Conservation (phyloP, 2,888 invertebrate species). For the Agrotis exclamationis region DNA sequence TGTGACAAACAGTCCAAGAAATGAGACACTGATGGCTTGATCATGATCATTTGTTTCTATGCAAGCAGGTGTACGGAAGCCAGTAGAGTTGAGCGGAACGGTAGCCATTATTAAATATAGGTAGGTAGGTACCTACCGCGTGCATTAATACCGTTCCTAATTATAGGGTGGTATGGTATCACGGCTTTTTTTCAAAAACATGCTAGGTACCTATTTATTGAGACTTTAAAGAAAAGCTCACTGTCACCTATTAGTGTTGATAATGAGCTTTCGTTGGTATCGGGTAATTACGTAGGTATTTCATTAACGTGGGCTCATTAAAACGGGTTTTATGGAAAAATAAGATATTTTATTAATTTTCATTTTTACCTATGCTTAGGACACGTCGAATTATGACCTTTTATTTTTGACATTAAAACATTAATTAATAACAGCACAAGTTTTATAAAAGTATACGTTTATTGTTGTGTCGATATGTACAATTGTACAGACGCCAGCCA, state of each 20-base stretch:
- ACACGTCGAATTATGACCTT: too few relatives aligned
- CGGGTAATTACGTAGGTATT: too few relatives aligned
- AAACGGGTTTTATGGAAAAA: too few relatives aligned
- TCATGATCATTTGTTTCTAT: slow-evolving; percentile 9
- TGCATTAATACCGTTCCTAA: slow-evolving; percentile 11
- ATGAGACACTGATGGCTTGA: slow-evolving; percentile 5
- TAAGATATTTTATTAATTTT: too few relatives aligned
- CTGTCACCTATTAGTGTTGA: too few relatives aligned
- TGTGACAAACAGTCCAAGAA: neutral
- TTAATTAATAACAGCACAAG: too few relatives aligned
- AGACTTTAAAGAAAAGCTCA: too few relatives aligned
- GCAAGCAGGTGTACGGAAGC: slow-evolving; percentile 26
- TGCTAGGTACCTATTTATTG: too few relatives aligned
- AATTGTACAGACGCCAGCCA: neutral
- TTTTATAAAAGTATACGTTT: neutral
- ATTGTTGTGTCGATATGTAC: neutral
- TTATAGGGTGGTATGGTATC: slow-evolving; percentile 12
- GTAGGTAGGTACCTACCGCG: neutral
- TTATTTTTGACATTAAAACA: too few relatives aligned
- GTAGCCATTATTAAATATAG: slow-evolving; percentile 2
- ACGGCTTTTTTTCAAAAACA: neutral
- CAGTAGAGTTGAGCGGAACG: slow-evolving; percentile 25
- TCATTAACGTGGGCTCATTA: too few relatives aligned
- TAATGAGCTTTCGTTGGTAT: too few relatives aligned
- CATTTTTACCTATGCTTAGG: too few relatives aligned